A percentile compares a stretch with the other conserved stretches of the same genome.
phyloP scores from a whole-genome alignment of 2,113 vertebrate genomes.

The Siniperca chuatsi region DNA sequence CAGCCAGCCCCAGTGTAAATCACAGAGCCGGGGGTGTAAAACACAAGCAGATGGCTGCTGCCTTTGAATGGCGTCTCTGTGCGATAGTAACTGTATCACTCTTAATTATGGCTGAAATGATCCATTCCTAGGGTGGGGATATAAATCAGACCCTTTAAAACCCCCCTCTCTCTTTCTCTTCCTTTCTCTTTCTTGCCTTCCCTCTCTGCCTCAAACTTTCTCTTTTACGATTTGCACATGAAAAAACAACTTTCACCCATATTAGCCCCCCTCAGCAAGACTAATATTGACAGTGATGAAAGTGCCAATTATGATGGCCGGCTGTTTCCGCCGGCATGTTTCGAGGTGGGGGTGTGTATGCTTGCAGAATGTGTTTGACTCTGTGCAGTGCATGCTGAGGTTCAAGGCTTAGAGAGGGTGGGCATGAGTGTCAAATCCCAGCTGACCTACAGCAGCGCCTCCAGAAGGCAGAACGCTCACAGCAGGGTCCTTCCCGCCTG shows the following conservation, averaged over 20 bases:
- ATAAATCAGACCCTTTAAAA: constrained; percentile 78
- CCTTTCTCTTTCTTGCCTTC: constrained; percentile 17
- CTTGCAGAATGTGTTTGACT: constrained; percentile 41
- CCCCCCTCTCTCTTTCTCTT: constrained; percentile 39
- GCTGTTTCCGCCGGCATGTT: constrained; percentile 51
- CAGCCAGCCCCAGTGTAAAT: constrained; percentile 67
- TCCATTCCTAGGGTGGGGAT: constrained; percentile 73
- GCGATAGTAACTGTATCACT: constrained; percentile 82
- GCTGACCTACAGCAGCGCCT: constrained; percentile 51
- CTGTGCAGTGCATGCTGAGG: not conserved
- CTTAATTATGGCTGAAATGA: constrained; percentile 83
- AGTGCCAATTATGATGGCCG: constrained; percentile 75
- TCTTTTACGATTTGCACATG: constrained; percentile 78
- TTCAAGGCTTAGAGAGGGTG: constrained; percentile 53
- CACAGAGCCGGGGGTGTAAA: constrained; percentile 70
- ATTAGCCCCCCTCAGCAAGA: constrained; percentile 69
- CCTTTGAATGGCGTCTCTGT: constrained; percentile 83
- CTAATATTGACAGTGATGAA: constrained; percentile 82
- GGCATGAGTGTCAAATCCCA: constrained; percentile 29
- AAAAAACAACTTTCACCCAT: constrained; percentile 74
- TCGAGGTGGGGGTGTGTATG: constrained; percentile 7
- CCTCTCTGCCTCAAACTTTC: constrained; percentile 36
- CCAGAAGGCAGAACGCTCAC: not conserved
- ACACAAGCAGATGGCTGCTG: constrained; percentile 80
- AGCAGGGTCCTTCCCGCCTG: constrained; percentile 31